Percentiles rank a stretch among this genome's conserved stretches.
Evolutionary conservation across 2,797 vertebrate species (phyloP).

Genomic region (Carapus acus): DNA sequence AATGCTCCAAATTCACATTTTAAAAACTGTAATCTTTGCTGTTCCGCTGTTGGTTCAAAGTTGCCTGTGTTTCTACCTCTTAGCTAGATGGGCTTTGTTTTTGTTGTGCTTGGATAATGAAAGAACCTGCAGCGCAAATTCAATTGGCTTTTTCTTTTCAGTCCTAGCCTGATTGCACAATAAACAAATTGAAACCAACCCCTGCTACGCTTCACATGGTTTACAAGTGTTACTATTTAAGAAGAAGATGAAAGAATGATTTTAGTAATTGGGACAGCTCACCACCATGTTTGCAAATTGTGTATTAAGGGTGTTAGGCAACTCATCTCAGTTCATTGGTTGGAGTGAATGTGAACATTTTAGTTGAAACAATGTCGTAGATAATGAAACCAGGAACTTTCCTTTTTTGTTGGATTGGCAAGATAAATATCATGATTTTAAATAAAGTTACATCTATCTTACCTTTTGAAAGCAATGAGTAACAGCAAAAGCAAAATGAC

Average conservation of each 20-base stretch:
- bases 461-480: background rate
- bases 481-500: conserved; percentile 12
- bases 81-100: conserved; percentile 82
- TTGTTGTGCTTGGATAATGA: conserved; percentile 79
- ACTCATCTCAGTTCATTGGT: conserved; percentile 5
- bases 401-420: conserved; percentile 32
- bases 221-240: conserved; percentile 40
- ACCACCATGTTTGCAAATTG: conserved; percentile 51
- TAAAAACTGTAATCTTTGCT: conserved; percentile 83
- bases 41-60: conserved; percentile 72
- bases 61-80: conserved; percentile 98
- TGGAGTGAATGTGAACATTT: conserved; percentile 20
- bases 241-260: background rate
- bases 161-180: conserved; percentile 80
- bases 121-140: conserved; percentile 60
- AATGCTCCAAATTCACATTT: conserved; percentile 78
- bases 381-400: conserved; percentile 11
- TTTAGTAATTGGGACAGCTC: conserved; percentile 15
- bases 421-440: background rate
- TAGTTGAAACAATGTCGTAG: background rate
- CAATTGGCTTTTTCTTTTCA: conserved; percentile 78
- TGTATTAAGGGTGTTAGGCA: conserved; percentile 76
- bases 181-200: conserved; percentile 49
- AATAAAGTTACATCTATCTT: background rate
- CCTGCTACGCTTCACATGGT: conserved; percentile 22